phyloP scores from a whole-genome alignment of 2,113 vertebrate genomes.

The Sprattus sprattus region DNA sequence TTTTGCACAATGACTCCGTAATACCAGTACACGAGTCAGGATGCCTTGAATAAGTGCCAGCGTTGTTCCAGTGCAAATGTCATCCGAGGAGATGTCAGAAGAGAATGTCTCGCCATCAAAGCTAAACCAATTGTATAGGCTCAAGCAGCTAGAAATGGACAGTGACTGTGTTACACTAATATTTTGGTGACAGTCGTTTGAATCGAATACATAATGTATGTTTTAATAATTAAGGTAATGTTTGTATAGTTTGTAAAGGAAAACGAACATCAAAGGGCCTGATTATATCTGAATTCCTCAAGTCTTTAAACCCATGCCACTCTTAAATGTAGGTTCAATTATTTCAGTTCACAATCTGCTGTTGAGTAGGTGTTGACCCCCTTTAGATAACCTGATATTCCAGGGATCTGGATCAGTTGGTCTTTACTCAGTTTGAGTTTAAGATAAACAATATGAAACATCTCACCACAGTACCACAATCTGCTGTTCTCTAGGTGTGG shows the following conservation, averaged over 20 bases:
- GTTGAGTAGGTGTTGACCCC: neutral
- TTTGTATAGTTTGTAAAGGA: neutral
- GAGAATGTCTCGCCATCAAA: neutral
- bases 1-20: neutral
- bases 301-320: neutral
- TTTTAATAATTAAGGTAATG: neutral
- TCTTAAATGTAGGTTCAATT: neutral
- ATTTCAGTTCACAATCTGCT: neutral
- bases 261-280: neutral
- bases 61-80: neutral
- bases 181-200: neutral
- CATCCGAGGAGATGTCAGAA: neutral
- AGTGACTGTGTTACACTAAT: neutral
- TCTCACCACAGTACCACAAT: neutral
- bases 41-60: neutral
- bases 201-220: neutral
- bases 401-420: neutral
- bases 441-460: neutral
- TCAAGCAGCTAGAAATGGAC: neutral
- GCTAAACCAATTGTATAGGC: neutral
- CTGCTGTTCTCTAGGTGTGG: neutral
- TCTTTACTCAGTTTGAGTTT: neutral
- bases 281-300: neutral
- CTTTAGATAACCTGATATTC: neutral
- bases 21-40: neutral